phyloP scores from a whole-genome alignment of 2,888 invertebrate genomes.

The Clistopyga incitator region DNA sequence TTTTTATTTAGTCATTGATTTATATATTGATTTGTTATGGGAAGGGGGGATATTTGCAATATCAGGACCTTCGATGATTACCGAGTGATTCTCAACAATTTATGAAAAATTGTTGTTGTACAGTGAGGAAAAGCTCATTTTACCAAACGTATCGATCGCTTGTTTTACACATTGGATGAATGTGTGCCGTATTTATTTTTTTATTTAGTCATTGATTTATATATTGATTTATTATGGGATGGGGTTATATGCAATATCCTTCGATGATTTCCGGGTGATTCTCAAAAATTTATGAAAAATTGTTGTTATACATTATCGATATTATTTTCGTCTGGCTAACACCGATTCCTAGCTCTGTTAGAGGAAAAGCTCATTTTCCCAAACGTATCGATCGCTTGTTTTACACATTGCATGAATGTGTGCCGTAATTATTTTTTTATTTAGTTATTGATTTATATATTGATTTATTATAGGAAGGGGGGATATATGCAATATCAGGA shows the following conservation, averaged over 20 bases:
- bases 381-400: background rate
- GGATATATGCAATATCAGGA: too few species aligned
- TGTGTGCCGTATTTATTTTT: background rate
- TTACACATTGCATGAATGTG: background rate
- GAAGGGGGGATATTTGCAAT: too few species aligned
- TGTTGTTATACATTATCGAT: too few species aligned
- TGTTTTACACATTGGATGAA: background rate
- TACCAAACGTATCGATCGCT: background rate
- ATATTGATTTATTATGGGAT: background rate
- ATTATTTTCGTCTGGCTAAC: background rate
- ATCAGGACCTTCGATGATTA: too few species aligned
- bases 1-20: background rate
- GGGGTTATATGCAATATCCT: too few species aligned
- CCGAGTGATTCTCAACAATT: too few species aligned
- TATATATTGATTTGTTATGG: background rate
- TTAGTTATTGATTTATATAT: background rate
- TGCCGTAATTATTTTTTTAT: background rate
- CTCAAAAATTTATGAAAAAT: too few species aligned
- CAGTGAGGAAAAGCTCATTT: constrained; percentile 4
- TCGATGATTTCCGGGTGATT: too few species aligned
- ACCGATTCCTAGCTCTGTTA: background rate
- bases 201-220: background rate
- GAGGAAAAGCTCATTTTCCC: background rate
- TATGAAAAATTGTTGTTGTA: too few species aligned
- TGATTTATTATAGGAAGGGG: background rate